Evolutionary conservation across 1,140 invertebrate genomes (phyloP).

Genomic region (Hestina assimilis): DNA sequence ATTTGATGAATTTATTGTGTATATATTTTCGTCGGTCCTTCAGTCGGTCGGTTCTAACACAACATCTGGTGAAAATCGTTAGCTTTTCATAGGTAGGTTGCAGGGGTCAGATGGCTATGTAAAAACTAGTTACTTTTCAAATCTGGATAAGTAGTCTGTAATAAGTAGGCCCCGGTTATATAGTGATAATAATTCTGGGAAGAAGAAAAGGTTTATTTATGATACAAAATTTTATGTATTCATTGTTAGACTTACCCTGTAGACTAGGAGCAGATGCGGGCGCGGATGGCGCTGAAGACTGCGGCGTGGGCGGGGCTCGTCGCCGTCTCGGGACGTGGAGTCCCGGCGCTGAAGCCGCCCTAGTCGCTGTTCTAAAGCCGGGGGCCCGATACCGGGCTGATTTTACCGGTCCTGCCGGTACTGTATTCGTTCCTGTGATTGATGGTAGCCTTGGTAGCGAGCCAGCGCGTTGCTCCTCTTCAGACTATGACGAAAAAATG

Average conservation of each 20-base stretch:
- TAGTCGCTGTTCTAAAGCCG: slow-evolving; percentile 84
- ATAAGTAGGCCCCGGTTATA: too few species aligned
- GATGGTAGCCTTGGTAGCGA: slow-evolving; percentile 86
- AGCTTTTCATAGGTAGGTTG: too few species aligned
- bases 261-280: slow-evolving; percentile 43
- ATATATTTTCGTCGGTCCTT: too few species aligned
- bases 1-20: too few species aligned
- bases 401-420: slow-evolving; percentile 83
- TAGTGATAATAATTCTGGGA: too few species aligned
- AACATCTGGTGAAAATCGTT: too few species aligned
- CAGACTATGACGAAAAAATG: slow-evolving; percentile 54
- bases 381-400: slow-evolving; percentile 92
- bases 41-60: too few species aligned
- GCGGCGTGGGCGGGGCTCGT: slow-evolving; percentile 78
- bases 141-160: too few species aligned
- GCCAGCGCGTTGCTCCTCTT: slow-evolving; percentile 86
- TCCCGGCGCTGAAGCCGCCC: slow-evolving; percentile 85
- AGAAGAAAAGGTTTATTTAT: too few species aligned
- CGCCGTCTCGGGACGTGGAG: slow-evolving; percentile 80
- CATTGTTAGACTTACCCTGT: slow-evolving; percentile 50
- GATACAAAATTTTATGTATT: too few species aligned
- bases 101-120: too few species aligned
- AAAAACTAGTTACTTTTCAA: too few species aligned
- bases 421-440: slow-evolving; percentile 76
- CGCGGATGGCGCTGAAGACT: slow-evolving; percentile 67